Conservation (phyloP, 2,113 vertebrate species). For the Brachirus orientalis region DNA sequence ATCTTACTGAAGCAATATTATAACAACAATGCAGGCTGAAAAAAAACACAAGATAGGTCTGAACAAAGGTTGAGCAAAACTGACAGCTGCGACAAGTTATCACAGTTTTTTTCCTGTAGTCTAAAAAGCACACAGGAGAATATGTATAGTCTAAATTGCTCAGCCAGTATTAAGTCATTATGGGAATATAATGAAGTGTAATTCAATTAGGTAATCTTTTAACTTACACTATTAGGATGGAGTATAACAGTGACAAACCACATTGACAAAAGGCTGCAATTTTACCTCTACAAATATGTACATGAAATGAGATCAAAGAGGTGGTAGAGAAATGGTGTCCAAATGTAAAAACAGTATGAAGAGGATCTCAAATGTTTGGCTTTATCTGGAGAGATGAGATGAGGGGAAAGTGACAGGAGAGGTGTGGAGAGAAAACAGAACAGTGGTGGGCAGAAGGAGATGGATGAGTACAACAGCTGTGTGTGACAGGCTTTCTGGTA, state of each 20-base stretch:
- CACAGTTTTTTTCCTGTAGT: slow-evolving; percentile 6
- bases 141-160: slow-evolving; percentile 53
- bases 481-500: slow-evolving; percentile 52
- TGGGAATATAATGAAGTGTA: slow-evolving; percentile 30
- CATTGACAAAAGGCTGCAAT: neutral
- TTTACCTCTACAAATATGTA: slow-evolving; percentile 4
- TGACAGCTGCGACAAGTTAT: slow-evolving; percentile 3
- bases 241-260: neutral
- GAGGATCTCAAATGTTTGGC: neutral
- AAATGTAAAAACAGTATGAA: neutral
- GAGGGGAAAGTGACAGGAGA: neutral
- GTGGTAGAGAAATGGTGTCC: neutral
- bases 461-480: slow-evolving; percentile 60
- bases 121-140: slow-evolving; percentile 31
- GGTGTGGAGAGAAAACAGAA: slow-evolving; percentile 25
- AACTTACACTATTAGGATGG: neutral
- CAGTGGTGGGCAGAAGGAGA: slow-evolving; percentile 33
- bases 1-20: no score
- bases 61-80: neutral
- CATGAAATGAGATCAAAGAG: neutral
- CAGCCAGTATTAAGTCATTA: slow-evolving; percentile 34
- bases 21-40: neutral
- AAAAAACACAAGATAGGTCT: neutral
- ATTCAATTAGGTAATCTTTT: slow-evolving; percentile 22
- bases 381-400: neutral